Evolutionary conservation across 2,797 vertebrate species (phyloP).

Genomic region (Sciurus carolinensis): DNA sequence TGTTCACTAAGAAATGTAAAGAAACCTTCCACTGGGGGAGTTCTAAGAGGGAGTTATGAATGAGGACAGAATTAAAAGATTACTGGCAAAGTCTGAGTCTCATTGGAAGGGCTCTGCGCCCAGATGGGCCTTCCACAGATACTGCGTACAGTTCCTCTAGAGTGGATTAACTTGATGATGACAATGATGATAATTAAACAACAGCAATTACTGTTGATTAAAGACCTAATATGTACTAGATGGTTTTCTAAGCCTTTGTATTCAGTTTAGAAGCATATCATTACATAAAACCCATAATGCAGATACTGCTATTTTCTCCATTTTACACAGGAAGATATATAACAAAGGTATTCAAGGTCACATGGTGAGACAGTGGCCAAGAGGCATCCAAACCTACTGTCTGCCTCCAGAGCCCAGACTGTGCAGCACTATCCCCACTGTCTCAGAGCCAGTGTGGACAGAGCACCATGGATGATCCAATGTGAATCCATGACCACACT

Average conservation of each 20-base stretch:
- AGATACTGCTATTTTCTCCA: not conserved
- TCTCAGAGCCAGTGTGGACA: rapidly evolving
- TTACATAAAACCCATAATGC: not conserved
- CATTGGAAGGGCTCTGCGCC: not conserved
- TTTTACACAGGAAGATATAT: not conserved
- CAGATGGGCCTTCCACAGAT: not conserved
- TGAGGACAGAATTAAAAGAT: not conserved
- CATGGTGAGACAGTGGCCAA: not conserved
- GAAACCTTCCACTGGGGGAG: not conserved
- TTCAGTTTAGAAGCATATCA: not conserved
- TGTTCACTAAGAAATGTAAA: not conserved
- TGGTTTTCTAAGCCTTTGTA: not conserved
- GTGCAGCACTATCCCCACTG: rapidly evolving
- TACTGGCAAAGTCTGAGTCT: not conserved
- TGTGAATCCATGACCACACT: not conserved
- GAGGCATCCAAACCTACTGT: not conserved
- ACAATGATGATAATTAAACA: not conserved
- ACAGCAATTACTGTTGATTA: not conserved
- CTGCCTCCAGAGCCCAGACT: not conserved
- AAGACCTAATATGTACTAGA: not conserved
- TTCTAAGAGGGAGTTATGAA: not conserved
- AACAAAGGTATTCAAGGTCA: not conserved
- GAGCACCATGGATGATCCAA: rapidly evolving
- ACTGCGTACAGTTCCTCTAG: not conserved
- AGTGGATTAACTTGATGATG: not conserved